Evolutionary conservation across 2,797 vertebrate species (phyloP).

Genomic region (Pseudochromis fuscus): DNA sequence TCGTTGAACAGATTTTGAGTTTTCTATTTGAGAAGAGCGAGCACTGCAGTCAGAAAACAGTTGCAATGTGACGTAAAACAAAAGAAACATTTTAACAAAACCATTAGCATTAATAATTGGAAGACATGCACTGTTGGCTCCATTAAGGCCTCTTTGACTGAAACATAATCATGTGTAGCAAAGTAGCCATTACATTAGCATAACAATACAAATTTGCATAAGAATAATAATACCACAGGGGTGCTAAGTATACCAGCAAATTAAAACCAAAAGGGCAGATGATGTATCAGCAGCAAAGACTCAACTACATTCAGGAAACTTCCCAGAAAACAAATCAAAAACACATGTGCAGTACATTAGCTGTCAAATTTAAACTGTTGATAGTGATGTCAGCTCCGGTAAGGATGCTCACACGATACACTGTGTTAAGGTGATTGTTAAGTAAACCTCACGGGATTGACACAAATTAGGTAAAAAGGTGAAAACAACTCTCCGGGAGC

Average conservation of each 20-base stretch:
- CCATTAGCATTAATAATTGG: slow-evolving; percentile 40
- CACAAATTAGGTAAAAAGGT: slow-evolving; percentile 40
- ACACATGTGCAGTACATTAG: no score
- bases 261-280: slow-evolving; percentile 31
- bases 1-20: neutral
- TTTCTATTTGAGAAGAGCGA: no score
- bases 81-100: slow-evolving; percentile 34
- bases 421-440: slow-evolving; percentile 2
- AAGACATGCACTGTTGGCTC: slow-evolving; percentile 35
- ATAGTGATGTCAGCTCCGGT: neutral
- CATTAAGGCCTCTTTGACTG: slow-evolving; percentile 43
- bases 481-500: slow-evolving; percentile 29
- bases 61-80: slow-evolving; percentile 13
- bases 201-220: slow-evolving; percentile 44
- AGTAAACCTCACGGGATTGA: slow-evolving; percentile 17
- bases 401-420: slow-evolving; percentile 1
- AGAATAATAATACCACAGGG: slow-evolving; percentile 33
- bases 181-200: slow-evolving; percentile 41
- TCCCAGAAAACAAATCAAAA: slow-evolving; percentile 5
- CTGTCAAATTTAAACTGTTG: neutral
- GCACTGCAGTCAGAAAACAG: neutral
- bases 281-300: slow-evolving; percentile 17
- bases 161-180: slow-evolving; percentile 45
- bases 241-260: slow-evolving; percentile 32
- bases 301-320: neutral